A percentile compares a stretch with the other conserved stretches of the same genome.
These are phyloP conservation scores for Prunella himalayana DNA, from an alignment of 2,113 vertebrate species.

Conservation along the genomic window DNA sequence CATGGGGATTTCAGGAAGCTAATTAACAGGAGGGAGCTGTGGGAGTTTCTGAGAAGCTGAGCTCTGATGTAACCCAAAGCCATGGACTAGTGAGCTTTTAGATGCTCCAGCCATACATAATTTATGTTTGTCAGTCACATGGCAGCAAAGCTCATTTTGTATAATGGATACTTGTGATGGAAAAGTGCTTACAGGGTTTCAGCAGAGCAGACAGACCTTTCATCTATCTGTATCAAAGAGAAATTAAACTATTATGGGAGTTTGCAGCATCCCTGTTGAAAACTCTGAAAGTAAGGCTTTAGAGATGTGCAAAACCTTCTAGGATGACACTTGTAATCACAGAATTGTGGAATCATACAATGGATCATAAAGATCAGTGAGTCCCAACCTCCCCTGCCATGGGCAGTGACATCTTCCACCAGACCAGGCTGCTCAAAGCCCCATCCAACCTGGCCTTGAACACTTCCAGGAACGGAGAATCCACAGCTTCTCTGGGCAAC, in stretches of 20 bases:
- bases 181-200: slow-evolving; percentile 40
- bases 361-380: not conserved
- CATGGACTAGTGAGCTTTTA: slow-evolving; percentile 40
- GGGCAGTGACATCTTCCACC: not conserved
- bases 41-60: slow-evolving; percentile 37
- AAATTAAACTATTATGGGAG: not conserved
- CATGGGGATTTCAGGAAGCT: not conserved
- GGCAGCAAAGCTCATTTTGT: slow-evolving; percentile 5
- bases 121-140: slow-evolving; percentile 36
- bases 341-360: not conserved
- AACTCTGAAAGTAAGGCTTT: not conserved
- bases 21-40: not conserved
- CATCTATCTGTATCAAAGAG: not conserved
- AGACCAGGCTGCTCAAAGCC: not conserved
- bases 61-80: slow-evolving; percentile 31
- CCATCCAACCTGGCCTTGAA: not conserved
- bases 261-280: not conserved
- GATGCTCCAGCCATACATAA: slow-evolving; percentile 26
- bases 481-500: not conserved
- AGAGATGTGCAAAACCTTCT: not conserved
- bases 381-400: not conserved
- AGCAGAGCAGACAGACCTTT: not conserved
- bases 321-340: not conserved
- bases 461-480: not conserved
- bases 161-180: slow-evolving; percentile 16